These are phyloP conservation scores for Meandrina meandrites DNA, from an alignment of 92 coral and sea anemone genomes.

Conservation along the genomic window DNA sequence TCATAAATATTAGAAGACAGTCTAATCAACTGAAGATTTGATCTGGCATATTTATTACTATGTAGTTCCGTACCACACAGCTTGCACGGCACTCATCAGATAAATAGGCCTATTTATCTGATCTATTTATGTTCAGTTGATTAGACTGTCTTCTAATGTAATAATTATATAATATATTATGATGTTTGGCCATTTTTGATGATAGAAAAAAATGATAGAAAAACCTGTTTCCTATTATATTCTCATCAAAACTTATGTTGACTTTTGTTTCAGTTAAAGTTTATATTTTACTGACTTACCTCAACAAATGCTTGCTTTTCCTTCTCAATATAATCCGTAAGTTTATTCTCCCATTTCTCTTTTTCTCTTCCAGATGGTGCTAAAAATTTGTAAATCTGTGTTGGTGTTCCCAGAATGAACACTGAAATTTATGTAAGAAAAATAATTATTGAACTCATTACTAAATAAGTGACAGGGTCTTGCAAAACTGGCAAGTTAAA, in stretches of 20 bases:
- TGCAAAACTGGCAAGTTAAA: no score
- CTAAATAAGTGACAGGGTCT: not conserved
- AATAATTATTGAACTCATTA: not conserved
- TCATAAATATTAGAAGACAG: no score
- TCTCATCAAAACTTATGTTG: not conserved
- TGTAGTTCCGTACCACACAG: no score
- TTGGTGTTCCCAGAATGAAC: conserved; percentile 93
- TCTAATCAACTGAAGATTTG: no score
- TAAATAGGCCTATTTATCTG: no score
- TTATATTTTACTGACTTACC: conserved; percentile 48
- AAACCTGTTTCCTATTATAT: not conserved
- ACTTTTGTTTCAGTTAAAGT: no score
- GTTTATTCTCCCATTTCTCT: conserved; percentile 77
- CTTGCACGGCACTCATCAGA: no score
- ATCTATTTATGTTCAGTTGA: no score
- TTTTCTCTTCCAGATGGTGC: conserved; percentile 83
- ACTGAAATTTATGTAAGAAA: conserved; percentile 70
- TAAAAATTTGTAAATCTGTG: conserved; percentile 83
- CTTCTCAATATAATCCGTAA: conserved; percentile 66
- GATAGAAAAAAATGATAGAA: no score
- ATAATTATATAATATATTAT: no score
- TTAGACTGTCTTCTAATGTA: no score
- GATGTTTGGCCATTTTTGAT: not conserved
- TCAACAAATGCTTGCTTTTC: conserved; percentile 75
- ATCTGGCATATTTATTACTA: no score